Evolutionary conservation across 23 tunicate genomes (phyloP).

Genomic region (Trididemnum clinides): DNA sequence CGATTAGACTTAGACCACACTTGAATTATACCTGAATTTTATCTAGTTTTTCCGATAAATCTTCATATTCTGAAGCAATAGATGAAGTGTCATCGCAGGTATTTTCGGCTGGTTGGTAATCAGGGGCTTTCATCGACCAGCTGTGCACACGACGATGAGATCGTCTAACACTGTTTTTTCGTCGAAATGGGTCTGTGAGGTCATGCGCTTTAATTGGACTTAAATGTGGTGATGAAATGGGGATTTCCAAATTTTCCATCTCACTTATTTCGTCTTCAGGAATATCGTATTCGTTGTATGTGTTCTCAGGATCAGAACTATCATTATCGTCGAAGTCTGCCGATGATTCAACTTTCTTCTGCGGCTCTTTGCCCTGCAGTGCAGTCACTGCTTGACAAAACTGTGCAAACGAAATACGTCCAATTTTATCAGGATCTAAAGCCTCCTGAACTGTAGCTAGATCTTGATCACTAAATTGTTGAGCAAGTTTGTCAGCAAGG

Average conservation of each 20-base stretch:
- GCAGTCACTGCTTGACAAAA: slow-evolving; percentile 61
- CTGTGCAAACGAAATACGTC: slow-evolving; percentile 60
- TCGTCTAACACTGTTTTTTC: slow-evolving; percentile 45
- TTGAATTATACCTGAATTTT: slow-evolving; percentile 53
- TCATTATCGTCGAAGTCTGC: slow-evolving; percentile 42
- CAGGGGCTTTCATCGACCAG: slow-evolving; percentile 9
- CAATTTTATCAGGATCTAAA: slow-evolving; percentile 70
- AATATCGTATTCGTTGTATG: slow-evolving; percentile 95
- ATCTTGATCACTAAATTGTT: slow-evolving; percentile 57
- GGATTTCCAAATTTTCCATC: slow-evolving; percentile 77
- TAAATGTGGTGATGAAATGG: slow-evolving; percentile 62
- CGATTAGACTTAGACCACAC: not conserved
- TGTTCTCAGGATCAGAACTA: slow-evolving; percentile 86
- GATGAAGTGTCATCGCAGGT: slow-evolving; percentile 55
- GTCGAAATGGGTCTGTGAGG: slow-evolving; percentile 4
- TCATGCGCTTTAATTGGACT: slow-evolving; percentile 53
- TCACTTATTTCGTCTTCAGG: slow-evolving; percentile 71
- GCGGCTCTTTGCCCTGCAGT: not conserved
- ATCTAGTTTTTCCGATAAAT: slow-evolving; percentile 85
- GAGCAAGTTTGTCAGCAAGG: slow-evolving; percentile 62
- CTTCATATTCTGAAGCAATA: slow-evolving; percentile 78
- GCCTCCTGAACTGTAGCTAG: slow-evolving; percentile 52
- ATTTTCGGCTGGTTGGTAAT: not conserved
- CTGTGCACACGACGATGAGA: slow-evolving; percentile 62
- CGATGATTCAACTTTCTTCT: not conserved